phyloP scores from a whole-genome alignment of 2,113 vertebrate genomes.

The Istiophorus platypterus region DNA sequence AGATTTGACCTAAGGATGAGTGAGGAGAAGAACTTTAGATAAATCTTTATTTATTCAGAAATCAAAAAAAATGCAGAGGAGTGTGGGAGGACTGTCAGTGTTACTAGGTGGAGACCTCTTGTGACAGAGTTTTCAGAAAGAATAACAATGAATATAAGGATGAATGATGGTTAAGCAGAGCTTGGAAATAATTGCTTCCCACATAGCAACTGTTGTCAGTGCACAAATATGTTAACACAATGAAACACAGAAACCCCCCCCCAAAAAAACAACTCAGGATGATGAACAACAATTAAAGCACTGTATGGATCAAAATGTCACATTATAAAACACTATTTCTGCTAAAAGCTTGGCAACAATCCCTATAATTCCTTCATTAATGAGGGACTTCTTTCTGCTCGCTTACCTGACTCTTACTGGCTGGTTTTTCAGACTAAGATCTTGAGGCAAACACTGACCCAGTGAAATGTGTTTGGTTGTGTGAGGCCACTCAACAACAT shows the following conservation, averaged over 20 bases:
- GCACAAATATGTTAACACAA: background rate
- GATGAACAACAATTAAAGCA: slow-evolving; percentile 3
- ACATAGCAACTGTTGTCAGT: background rate
- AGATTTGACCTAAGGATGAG: slow-evolving; percentile 88
- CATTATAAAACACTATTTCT: background rate
- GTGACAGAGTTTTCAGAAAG: background rate
- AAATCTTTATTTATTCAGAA: background rate
- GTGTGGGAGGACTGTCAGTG: background rate
- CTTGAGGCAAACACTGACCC: background rate
- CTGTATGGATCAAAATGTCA: slow-evolving; percentile 3
- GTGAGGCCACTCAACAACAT: background rate
- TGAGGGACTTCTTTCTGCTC: background rate
- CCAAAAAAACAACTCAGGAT: background rate
- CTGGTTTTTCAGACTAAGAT: background rate
- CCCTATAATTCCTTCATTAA: background rate
- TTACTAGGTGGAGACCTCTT: background rate
- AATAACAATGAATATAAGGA: background rate
- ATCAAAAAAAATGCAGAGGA: background rate
- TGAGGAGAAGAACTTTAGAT: background rate
- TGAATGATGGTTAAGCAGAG: background rate
- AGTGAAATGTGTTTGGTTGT: background rate
- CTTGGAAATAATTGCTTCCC: background rate
- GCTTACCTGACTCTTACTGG: background rate
- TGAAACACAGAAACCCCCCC: background rate
- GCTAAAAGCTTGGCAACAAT: background rate